Conservation (phyloP, 2,888 invertebrate genomes). For the Mactromeris polynyma region DNA sequence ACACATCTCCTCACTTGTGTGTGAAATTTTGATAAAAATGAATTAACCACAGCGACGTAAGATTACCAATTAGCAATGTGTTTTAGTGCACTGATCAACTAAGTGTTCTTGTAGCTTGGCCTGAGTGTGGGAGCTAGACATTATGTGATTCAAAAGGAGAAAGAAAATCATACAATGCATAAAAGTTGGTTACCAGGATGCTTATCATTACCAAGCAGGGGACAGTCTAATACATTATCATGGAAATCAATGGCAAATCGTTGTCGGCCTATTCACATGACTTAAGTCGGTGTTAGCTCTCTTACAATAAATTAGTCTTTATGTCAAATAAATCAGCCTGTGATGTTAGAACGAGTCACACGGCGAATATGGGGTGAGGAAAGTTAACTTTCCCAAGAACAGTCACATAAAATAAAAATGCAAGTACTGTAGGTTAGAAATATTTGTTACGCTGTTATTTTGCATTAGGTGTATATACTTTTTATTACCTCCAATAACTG, state of each 20-base stretch:
- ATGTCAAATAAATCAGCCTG: conserved; percentile 62
- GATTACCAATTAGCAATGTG: no score
- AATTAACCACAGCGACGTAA: no score
- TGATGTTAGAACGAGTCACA: conserved; percentile 14
- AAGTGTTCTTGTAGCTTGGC: no score
- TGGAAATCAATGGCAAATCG: conserved; percentile 56
- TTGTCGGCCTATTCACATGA: conserved; percentile 55
- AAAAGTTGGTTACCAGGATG: conserved; percentile 60
- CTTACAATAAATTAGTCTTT: conserved; percentile 65
- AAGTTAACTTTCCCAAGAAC: conserved; percentile 17
- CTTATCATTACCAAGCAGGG: conserved; percentile 67
- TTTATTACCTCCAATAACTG: no score
- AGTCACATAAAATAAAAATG: background rate
- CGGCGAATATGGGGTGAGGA: background rate
- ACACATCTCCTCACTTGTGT: no score
- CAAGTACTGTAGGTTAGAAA: background rate
- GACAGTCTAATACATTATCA: conserved; percentile 66
- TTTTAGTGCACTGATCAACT: no score
- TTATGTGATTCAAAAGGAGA: background rate
- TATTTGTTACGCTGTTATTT: background rate
- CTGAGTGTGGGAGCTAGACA: conserved; percentile 8
- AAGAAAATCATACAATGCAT: conserved; percentile 12
- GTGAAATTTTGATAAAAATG: no score
- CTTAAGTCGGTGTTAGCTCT: conserved; percentile 60
- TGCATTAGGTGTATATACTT: no score